These are phyloP conservation scores for Brachycybe producta DNA, from an alignment of 2,888 invertebrate species.

Conservation along the genomic window DNA sequence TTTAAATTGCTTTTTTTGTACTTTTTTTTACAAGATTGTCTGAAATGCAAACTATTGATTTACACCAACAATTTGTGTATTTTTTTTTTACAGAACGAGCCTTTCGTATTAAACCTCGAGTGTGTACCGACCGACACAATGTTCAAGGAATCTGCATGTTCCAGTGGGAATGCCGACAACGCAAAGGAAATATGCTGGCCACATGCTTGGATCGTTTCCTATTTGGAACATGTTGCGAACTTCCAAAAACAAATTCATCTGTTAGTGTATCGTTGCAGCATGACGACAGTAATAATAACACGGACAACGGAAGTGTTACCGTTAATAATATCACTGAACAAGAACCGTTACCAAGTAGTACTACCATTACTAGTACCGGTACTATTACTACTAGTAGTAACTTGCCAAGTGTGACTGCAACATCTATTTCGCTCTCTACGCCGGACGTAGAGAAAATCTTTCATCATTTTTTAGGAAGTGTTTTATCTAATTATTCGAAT, in stretches of 20 bases:
- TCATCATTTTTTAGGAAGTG: conserved; percentile 12
- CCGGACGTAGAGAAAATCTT: conserved; percentile 12
- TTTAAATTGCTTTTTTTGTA: too few species aligned
- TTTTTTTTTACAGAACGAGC: conserved; percentile 6
- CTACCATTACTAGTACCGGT: background rate
- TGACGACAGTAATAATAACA: background rate
- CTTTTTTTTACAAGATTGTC: background rate
- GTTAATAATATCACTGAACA: background rate
- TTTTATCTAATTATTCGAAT: conserved; percentile 12
- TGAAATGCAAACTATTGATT: too few species aligned
- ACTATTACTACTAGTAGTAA: background rate
- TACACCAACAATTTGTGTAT: background rate
- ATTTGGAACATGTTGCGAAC: conserved; percentile 81
- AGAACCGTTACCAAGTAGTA: background rate
- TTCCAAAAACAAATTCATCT: conserved; percentile 35
- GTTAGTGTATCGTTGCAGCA: background rate
- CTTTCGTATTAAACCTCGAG: conserved; percentile 12
- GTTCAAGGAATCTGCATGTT: conserved; percentile 75
- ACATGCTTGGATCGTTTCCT: conserved; percentile 84
- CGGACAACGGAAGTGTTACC: background rate
- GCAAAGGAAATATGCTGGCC: conserved; percentile 70
- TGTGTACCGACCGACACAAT: conserved; percentile 7
- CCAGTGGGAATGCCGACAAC: conserved; percentile 71
- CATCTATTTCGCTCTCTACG: background rate
- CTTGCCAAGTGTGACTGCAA: background rate